These are phyloP conservation scores for Albula goreensis DNA, from an alignment of 2,113 vertebrate species.

Conservation along the genomic window DNA sequence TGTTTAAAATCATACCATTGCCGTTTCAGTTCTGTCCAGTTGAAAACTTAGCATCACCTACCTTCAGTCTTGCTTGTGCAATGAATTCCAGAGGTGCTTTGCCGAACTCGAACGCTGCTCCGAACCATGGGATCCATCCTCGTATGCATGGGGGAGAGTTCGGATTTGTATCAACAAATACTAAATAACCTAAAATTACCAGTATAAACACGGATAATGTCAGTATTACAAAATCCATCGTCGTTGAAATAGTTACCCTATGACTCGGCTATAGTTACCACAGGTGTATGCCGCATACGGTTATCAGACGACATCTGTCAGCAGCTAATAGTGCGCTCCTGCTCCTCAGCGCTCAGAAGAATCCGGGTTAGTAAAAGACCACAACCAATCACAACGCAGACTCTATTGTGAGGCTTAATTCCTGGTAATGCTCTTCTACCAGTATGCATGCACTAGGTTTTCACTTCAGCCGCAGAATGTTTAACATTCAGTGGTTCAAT, in stretches of 20 bases:
- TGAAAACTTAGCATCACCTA: conserved; percentile 43
- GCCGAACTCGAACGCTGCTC: conserved; percentile 72
- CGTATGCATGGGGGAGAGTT: conserved; percentile 67
- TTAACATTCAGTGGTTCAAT: no score
- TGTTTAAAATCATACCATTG: background rate
- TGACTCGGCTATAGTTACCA: background rate
- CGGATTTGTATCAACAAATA: conserved; percentile 47
- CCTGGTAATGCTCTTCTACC: background rate
- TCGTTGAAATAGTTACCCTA: background rate
- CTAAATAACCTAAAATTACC: conserved; percentile 35
- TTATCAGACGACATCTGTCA: background rate
- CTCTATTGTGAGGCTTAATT: background rate
- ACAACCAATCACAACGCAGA: background rate
- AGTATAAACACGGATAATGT: conserved; percentile 32
- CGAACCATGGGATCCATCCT: conserved; percentile 81
- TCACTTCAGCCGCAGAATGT: no score
- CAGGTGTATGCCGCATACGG: background rate
- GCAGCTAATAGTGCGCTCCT: background rate
- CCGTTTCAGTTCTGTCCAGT: background rate
- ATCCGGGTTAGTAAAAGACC: background rate
- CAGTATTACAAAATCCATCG: conserved; percentile 42
- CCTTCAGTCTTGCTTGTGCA: conserved; percentile 70
- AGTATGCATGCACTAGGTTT: no score
- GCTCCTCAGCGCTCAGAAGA: background rate
- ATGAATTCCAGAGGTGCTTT: conserved; percentile 77